Conservation (phyloP, 2,797 vertebrate genomes). For the Labroides dimidiatus region DNA sequence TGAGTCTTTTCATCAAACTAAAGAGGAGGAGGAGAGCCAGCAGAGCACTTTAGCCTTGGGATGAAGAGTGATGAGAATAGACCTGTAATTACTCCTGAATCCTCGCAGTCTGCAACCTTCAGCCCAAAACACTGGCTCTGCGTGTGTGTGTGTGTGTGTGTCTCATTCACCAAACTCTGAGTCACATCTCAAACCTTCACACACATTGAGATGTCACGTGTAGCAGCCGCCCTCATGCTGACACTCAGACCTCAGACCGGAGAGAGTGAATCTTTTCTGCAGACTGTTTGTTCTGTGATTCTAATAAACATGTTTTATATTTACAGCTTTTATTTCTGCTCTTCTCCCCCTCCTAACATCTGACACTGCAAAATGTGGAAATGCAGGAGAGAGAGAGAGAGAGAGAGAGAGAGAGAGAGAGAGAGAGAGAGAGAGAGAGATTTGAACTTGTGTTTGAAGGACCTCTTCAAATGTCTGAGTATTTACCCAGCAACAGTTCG, state of each 20-base stretch:
- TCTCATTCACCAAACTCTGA: constrained; percentile 40
- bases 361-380: no score
- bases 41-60: constrained; percentile 73
- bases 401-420: no score
- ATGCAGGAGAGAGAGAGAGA: no score
- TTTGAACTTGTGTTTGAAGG: no score
- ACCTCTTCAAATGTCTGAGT: no score
- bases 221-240: constrained; percentile 8
- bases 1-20: constrained; percentile 71
- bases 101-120: constrained; percentile 56
- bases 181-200: constrained; percentile 33
- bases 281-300: neutral
- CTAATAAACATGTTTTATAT: no score
- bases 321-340: no score
- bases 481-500: no score
- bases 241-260: constrained; percentile 3
- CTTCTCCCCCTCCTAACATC: no score
- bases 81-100: constrained; percentile 69
- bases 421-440: no score
- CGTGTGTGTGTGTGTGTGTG: neutral
- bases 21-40: constrained; percentile 63
- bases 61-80: constrained; percentile 74
- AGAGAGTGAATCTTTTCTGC: neutral
- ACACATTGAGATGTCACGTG: constrained; percentile 40
- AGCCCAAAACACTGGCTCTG: constrained; percentile 28